Evolutionary conservation across 30 jellyfish, hydroid and myxozoan species (phyloP).

Genomic region (Chrysaora quinquecirrha): DNA sequence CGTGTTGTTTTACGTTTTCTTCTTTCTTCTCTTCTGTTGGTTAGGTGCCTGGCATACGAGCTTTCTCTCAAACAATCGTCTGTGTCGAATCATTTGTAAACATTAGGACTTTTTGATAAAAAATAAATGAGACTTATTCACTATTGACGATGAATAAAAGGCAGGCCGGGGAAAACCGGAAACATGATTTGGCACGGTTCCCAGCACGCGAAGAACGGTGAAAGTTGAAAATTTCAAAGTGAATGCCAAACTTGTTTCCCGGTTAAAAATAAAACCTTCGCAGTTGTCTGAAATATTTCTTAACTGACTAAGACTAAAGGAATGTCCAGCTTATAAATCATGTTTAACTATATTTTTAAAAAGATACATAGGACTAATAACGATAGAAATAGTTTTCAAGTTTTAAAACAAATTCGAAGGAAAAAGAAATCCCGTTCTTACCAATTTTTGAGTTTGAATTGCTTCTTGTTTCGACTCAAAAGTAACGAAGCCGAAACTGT

Average conservation of each 20-base stretch:
- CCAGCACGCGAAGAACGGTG: slow-evolving; percentile 60
- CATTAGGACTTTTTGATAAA: background rate
- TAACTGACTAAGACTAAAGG: no score
- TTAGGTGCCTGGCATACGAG: background rate
- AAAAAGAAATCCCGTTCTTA: no score
- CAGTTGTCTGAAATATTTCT: no score
- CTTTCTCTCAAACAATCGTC: background rate
- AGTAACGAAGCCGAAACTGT: slow-evolving; percentile 94
- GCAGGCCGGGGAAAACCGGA: slow-evolving; percentile 53
- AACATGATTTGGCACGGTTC: slow-evolving; percentile 67
- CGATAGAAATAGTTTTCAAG: no score
- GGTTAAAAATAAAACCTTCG: no score
- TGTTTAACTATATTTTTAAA: no score
- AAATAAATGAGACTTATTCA: background rate
- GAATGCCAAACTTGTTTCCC: no score
- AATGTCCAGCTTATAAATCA: no score
- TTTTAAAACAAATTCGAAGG: no score
- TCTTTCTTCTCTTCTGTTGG: background rate
- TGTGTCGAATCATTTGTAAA: background rate
- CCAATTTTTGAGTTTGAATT: slow-evolving; percentile 93
- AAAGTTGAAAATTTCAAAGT: no score
- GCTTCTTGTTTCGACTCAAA: slow-evolving; percentile 98
- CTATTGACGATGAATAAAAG: background rate
- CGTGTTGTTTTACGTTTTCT: no score
- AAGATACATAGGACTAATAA: no score